Conservation (phyloP, 2,113 vertebrate genomes). For the Pelecanoides urinatrix region DNA sequence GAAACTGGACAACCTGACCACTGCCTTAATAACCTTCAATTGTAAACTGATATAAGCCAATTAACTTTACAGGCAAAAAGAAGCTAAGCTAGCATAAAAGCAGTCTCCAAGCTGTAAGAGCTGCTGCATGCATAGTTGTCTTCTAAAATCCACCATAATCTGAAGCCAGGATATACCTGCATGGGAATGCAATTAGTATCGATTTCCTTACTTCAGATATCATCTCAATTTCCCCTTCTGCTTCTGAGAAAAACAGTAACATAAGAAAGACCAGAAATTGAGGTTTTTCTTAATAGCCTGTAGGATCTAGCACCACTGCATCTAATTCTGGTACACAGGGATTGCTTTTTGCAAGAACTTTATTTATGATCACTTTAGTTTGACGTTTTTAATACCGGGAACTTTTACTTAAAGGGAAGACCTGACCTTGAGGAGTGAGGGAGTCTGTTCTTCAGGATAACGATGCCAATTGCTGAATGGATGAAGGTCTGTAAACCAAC, state of each 20-base stretch:
- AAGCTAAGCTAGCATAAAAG: background rate
- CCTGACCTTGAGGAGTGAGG: background rate
- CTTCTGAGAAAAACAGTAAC: background rate
- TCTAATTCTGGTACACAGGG: background rate
- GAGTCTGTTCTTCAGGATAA: background rate
- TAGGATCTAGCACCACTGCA: background rate
- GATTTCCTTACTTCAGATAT: background rate
- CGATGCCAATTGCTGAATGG: accelerated
- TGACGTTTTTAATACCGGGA: background rate
- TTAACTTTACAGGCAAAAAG: background rate
- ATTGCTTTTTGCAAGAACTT: background rate
- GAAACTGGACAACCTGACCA: background rate
- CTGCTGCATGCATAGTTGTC: background rate
- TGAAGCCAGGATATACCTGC: background rate
- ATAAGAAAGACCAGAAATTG: background rate
- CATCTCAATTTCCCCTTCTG: background rate
- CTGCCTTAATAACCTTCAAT: background rate
- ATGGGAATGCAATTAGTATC: background rate
- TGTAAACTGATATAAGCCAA: background rate
- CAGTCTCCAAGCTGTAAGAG: background rate
- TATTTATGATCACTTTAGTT: background rate
- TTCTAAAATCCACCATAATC: background rate
- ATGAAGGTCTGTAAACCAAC: background rate
- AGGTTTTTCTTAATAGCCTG: background rate
- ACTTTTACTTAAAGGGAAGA: background rate